Evolutionary conservation across 1,140 invertebrate species (phyloP), one percentile per base, ranked within the genome.

Genomic region (Drosophila lacteicornis): DNA sequence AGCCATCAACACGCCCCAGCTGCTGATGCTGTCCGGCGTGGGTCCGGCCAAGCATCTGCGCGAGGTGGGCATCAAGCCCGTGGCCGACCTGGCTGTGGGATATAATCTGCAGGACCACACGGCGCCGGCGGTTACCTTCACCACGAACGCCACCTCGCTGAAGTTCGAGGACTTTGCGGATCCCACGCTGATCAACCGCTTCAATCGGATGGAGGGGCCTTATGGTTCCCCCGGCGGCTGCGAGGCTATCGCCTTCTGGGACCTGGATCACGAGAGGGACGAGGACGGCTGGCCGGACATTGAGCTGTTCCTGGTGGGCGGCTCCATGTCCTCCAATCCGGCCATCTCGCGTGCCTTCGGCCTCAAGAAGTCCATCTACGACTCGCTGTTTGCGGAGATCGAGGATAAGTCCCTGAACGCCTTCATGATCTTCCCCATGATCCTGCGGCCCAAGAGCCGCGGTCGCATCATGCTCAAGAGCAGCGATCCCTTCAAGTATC

Each of bases 21-120:
- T 98, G 6, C 93, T 98, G 2, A 97, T 98, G 96, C 79, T 97
- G 1, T 97, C 96, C 2, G 97, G 97, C 2, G 94, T 98, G 22
- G 97, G 97, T 7, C 96, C 96, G 0, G 94, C 92, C 25, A 92
- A 95, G 42, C 96, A 98, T 91, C 93, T 98, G 11, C 87, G 93
- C 40, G 84, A 94, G 15, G 75, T 95, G 40, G 94, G 94, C 40
- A 96, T 97, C 30, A 93, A 94, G 3, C 94, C 96, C 0, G 63
- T 96, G 0, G 94, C 94, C 67, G 95, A 98, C 93, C 93, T 96
- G 19, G 95, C 94, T 11, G 96, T 97, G 2, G 96, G 96, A 0
- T 95, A 95, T 55, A 97, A 97, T 87, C 91, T 97, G 7, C 96
- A 96, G 94, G 97, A 97, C 90, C 97, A 97, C 66, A 95, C 96